phyloP scores from a whole-genome alignment of 2,113 vertebrate species.

The Himantopus leucocephalus region DNA sequence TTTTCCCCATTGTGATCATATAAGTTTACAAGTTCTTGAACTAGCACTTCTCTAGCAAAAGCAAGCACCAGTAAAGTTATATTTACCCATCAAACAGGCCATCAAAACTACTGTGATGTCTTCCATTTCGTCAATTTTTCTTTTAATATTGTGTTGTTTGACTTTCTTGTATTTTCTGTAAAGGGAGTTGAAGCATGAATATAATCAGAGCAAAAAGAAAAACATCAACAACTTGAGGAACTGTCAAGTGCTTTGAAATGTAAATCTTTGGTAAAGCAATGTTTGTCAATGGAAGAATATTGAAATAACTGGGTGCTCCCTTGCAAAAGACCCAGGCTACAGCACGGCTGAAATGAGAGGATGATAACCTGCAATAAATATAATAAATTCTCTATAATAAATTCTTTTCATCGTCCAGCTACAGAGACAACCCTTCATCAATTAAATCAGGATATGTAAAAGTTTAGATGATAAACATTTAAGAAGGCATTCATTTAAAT shows the following conservation, averaged over 20 bases:
- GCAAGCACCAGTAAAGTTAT: background rate
- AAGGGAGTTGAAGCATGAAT: background rate
- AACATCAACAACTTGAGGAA: background rate
- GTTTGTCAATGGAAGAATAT: background rate
- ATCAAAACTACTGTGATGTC: background rate
- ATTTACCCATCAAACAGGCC: background rate
- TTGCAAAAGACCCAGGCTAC: background rate
- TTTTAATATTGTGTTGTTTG: background rate
- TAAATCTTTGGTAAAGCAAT: background rate
- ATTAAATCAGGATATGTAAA: background rate
- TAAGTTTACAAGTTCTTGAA: background rate
- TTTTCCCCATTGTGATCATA: background rate
- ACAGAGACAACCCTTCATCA: background rate
- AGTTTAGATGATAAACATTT: background rate
- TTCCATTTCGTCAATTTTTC: background rate
- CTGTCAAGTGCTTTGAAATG: slow-evolving; percentile 11
- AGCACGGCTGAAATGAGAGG: background rate
- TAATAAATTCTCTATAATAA: background rate
- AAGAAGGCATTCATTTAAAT: background rate
- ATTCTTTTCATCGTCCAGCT: background rate
- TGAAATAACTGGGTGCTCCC: background rate
- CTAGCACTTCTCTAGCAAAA: background rate
- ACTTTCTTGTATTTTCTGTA: background rate
- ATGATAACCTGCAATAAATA: background rate
- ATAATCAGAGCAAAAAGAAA: background rate